A percentile compares a stretch with the other conserved stretches of the same genome.
Evolutionary conservation across 2,888 invertebrate genomes (phyloP).

Genomic region (Zygogramma bicolorata): DNA sequence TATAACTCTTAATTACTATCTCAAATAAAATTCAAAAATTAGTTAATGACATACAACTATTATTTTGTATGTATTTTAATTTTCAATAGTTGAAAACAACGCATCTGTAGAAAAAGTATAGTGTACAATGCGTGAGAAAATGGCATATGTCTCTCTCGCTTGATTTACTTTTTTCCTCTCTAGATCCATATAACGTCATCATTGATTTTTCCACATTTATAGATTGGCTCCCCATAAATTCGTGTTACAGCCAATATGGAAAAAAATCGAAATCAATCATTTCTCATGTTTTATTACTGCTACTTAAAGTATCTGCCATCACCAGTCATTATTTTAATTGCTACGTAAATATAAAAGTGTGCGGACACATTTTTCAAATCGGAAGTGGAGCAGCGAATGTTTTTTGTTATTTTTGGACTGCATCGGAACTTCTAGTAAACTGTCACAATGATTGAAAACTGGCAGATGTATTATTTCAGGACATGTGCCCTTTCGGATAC

Average conservation of each 20-base stretch:
- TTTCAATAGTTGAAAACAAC: too few relatives aligned
- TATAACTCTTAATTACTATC: too few relatives aligned
- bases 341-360: constrained; percentile 49
- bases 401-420: constrained; percentile 63
- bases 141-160: too few relatives aligned
- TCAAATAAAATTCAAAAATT: too few relatives aligned
- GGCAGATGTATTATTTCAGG: constrained; percentile 67
- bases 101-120: too few relatives aligned
- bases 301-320: constrained; percentile 9
- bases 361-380: constrained; percentile 61
- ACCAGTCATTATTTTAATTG: constrained; percentile 17
- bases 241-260: neutral
- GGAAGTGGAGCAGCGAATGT: constrained; percentile 48
- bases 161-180: too few relatives aligned
- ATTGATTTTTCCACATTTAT: too few relatives aligned
- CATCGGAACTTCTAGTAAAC: constrained; percentile 56
- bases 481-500: constrained; percentile 58
- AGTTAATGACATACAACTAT: too few relatives aligned
- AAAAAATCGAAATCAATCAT: neutral
- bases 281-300: neutral
- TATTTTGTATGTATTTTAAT: too few relatives aligned
- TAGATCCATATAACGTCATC: too few relatives aligned
- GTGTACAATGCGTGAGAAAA: too few relatives aligned
- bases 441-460: constrained; percentile 65
- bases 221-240: too few relatives aligned